Percentiles rank a stretch among this genome's conserved stretches.
These are phyloP conservation scores for Trichogramma pretiosum DNA, from an alignment of 1,140 invertebrate species.

Conservation along the genomic window DNA sequence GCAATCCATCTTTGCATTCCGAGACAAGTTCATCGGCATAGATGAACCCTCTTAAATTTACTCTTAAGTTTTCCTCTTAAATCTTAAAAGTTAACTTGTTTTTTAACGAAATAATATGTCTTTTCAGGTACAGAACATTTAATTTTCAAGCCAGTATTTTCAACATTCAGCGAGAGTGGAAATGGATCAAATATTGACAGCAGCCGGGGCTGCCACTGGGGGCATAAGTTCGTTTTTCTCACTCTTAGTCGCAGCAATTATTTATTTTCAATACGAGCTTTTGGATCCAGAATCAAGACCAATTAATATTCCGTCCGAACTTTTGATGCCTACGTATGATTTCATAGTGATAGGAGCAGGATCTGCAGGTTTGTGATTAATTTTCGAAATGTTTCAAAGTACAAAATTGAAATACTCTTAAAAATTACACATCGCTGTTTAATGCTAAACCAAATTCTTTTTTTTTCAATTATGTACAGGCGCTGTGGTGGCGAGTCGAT, in stretches of 20 bases:
- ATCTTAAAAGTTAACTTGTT: too few relatives aligned
- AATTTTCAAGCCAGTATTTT: too few relatives aligned
- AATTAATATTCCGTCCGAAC: slow-evolving; percentile 55
- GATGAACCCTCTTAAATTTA: too few relatives aligned
- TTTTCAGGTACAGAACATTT: too few relatives aligned
- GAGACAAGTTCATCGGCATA: too few relatives aligned
- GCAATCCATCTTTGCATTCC: too few relatives aligned
- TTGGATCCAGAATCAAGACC: slow-evolving; percentile 66
- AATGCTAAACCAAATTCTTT: too few relatives aligned
- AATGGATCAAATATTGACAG: slow-evolving; percentile 31
- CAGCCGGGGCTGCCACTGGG: slow-evolving; percentile 41
- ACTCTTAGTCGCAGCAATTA: slow-evolving; percentile 65
- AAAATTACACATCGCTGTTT: too few relatives aligned
- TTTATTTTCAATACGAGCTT: slow-evolving; percentile 74
- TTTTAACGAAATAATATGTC: too few relatives aligned
- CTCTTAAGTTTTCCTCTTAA: too few relatives aligned
- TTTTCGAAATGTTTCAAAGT: background rate
- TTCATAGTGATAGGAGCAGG: slow-evolving; percentile 89
- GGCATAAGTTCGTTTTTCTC: slow-evolving; percentile 69
- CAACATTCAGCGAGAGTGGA: too few relatives aligned
- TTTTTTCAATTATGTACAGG: slow-evolving; percentile 41
- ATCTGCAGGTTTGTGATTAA: slow-evolving; percentile 73
- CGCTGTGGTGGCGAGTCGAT: slow-evolving; percentile 79
- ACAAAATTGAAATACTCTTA: background rate
- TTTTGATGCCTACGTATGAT: slow-evolving; percentile 64